Conservation (phyloP, 1,140 invertebrate species). For the Orchestia grillus region DNA sequence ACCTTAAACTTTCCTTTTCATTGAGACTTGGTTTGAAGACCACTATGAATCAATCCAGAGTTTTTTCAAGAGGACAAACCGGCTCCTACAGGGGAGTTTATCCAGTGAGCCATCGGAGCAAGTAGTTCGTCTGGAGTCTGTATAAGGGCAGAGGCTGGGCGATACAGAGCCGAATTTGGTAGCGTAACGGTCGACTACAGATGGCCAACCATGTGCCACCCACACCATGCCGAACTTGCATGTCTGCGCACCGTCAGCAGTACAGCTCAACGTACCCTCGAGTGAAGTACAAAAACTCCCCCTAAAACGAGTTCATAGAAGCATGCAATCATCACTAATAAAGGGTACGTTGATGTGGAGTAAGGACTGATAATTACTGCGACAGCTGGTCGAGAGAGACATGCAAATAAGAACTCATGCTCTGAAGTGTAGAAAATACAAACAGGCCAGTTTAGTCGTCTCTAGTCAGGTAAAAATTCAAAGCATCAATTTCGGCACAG, state of each 20-base stretch:
- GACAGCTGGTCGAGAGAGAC: neutral
- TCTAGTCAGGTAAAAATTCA: neutral
- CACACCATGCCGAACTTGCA: neutral
- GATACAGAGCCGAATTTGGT: neutral
- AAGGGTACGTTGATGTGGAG: neutral
- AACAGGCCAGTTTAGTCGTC: neutral
- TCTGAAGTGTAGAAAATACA: neutral
- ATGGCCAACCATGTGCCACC: neutral
- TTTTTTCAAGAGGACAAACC: slow-evolving; percentile 10
- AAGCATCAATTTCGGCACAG: neutral
- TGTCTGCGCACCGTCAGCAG: neutral
- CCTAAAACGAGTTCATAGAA: neutral
- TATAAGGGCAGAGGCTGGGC: neutral
- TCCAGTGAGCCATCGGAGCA: slow-evolving; percentile 43
- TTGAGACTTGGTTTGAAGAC: neutral
- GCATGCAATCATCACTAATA: neutral
- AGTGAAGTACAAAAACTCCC: neutral
- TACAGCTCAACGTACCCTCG: neutral
- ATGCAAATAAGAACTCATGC: neutral
- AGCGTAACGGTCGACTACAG: slow-evolving; percentile 18
- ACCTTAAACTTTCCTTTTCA: slow-evolving; percentile 48
- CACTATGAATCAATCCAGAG: slow-evolving; percentile 12
- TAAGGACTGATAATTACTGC: neutral
- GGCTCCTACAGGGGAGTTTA: neutral
- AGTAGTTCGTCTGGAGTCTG: neutral